Conservation (phyloP, 2,113 vertebrate genomes). For the Sinocyclocheilus anophthalmus region DNA sequence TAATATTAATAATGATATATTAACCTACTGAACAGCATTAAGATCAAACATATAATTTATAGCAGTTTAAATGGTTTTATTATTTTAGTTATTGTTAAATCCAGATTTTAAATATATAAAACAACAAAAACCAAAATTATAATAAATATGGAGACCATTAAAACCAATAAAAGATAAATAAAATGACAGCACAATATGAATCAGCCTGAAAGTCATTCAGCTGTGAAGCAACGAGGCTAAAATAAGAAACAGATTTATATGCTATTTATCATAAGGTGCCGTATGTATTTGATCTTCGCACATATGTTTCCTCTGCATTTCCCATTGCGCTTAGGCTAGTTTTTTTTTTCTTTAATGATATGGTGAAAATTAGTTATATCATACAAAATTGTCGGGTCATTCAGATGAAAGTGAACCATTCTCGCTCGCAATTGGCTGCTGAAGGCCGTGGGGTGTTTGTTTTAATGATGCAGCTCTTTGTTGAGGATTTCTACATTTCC, state of each 20-base stretch:
- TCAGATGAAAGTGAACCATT: conserved; percentile 67
- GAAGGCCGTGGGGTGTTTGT: conserved; percentile 70
- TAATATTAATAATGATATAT: not conserved
- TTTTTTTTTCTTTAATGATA: not conserved
- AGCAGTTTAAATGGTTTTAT: not conserved
- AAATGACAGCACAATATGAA: not conserved
- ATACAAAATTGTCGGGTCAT: conserved; percentile 33
- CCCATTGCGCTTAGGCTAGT: not conserved
- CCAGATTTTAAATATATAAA: too few species aligned
- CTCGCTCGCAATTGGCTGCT: conserved; percentile 62
- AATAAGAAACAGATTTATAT: not conserved
- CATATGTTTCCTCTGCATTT: not conserved
- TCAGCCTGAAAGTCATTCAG: not conserved
- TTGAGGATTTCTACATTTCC: conserved; percentile 78
- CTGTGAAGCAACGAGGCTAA: not conserved
- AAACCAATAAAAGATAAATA: not conserved
- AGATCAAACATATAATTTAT: not conserved
- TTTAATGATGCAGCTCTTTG: conserved; percentile 73
- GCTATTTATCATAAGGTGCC: not conserved
- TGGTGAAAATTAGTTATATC: conserved; percentile 19
- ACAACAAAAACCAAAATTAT: too few species aligned
- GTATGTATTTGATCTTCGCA: not conserved
- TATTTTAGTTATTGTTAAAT: too few species aligned
- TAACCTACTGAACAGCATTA: not conserved
- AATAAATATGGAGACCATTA: not conserved